These are phyloP conservation scores for Bacillus rossius DNA, from an alignment of 1,140 invertebrate species.

Conservation along the genomic window DNA sequence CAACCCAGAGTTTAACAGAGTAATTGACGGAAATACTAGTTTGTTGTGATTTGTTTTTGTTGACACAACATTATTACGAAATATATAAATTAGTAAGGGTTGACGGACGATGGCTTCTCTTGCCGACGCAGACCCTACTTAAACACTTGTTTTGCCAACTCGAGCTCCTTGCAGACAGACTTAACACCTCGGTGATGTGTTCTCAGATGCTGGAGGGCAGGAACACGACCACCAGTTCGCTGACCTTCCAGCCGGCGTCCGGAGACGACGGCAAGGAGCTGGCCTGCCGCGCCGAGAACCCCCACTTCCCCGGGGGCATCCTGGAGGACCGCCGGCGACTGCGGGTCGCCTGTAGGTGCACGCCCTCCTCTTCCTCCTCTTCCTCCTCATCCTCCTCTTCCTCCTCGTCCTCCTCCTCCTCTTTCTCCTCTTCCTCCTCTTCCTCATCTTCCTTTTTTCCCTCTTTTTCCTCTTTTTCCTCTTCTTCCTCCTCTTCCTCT, in stretches of 20 bases:
- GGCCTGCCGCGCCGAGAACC: slow-evolving; percentile 43
- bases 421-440: background rate
- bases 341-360: slow-evolving; percentile 43
- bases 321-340: slow-evolving; percentile 40
- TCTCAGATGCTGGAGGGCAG: slow-evolving; percentile 12
- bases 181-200: too few relatives aligned
- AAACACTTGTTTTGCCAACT: too few relatives aligned
- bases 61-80: too few relatives aligned
- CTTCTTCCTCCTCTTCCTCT: too few relatives aligned
- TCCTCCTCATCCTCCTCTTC: background rate
- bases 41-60: too few relatives aligned
- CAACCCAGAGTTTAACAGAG: too few relatives aligned
- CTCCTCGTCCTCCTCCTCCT: background rate
- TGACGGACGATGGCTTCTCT: too few relatives aligned
- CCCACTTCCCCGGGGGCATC: slow-evolving; percentile 33
- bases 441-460: background rate
- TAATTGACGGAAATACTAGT: too few relatives aligned
- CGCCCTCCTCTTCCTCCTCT: background rate
- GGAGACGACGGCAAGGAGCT: slow-evolving; percentile 42
- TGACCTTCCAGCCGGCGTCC: slow-evolving; percentile 37
- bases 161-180: too few relatives aligned
- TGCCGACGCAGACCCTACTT: too few relatives aligned
- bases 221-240: slow-evolving; percentile 30
- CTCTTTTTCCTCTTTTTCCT: background rate
- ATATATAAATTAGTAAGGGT: too few relatives aligned